Percentiles rank a stretch among this genome's conserved stretches.
These are phyloP conservation scores for Arrhopalites spinosus DNA, from an alignment of 2,888 invertebrate genomes.

Conservation along the genomic window DNA sequence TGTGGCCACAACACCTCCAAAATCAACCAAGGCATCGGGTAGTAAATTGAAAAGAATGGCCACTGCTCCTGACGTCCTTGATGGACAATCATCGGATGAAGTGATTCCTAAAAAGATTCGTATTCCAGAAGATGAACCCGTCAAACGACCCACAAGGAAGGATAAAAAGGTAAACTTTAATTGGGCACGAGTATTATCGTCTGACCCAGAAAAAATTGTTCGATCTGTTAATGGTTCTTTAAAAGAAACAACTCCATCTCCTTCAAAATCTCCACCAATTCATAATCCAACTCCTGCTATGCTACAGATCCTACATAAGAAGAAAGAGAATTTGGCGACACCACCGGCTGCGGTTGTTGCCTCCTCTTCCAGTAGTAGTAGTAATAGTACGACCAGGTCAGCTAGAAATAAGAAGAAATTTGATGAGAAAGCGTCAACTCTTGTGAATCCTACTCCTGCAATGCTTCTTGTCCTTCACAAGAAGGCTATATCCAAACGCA, in stretches of 20 bases:
- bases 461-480: constrained; percentile 72
- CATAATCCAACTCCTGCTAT: constrained; percentile 72
- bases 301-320: constrained; percentile 69
- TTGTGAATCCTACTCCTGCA: constrained; percentile 69
- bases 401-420: background rate
- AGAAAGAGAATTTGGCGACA: constrained; percentile 63
- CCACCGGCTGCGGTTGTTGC: constrained; percentile 22
- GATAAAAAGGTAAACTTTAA: constrained; percentile 62
- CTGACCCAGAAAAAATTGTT: constrained; percentile 69
- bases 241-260: constrained; percentile 39
- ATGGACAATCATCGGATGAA: constrained; percentile 45
- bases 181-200: constrained; percentile 71
- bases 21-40: constrained; percentile 16
- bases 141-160: constrained; percentile 49
- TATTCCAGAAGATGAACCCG: constrained; percentile 31
- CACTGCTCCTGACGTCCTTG: constrained; percentile 30
- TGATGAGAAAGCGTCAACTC: constrained; percentile 41
- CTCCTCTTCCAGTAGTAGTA: background rate
- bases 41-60: constrained; percentile 42
- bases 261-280: constrained; percentile 53
- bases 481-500: constrained; percentile 59
- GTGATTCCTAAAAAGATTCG: constrained; percentile 45
- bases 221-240: constrained; percentile 44
- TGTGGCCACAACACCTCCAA: constrained; percentile 40
- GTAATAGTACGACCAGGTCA: background rate